Conservation (phyloP, 2,797 vertebrate species). For the Tokudaia tokunoshimensis region DNA sequence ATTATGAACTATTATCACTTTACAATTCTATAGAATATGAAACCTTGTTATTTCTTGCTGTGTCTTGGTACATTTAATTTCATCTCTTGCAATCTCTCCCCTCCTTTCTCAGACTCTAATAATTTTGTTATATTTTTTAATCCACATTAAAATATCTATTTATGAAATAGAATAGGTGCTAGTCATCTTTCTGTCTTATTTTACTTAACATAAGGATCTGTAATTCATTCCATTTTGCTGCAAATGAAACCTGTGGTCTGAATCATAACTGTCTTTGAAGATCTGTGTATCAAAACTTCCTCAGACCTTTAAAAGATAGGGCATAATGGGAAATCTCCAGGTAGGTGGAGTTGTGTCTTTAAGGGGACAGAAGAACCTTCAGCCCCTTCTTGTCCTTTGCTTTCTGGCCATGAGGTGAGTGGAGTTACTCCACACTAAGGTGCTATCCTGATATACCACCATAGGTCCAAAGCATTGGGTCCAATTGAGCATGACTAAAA, state of each 20-base stretch:
- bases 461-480: background rate
- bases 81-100: background rate
- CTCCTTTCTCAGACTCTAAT: background rate
- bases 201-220: background rate
- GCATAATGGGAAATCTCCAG: background rate
- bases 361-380: background rate
- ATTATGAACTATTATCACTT: background rate
- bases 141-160: background rate
- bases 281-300: background rate
- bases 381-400: background rate
- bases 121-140: background rate
- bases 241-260: background rate
- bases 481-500: background rate
- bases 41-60: background rate
- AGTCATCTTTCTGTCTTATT: background rate
- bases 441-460: too few species aligned
- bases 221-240: background rate
- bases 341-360: background rate
- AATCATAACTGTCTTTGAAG: background rate
- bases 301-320: background rate
- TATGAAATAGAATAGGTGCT: background rate
- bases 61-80: background rate
- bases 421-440: background rate
- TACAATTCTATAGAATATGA: background rate
- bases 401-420: background rate